phyloP scores from a whole-genome alignment of 2,888 invertebrate genomes.

The Nezara viridula region DNA sequence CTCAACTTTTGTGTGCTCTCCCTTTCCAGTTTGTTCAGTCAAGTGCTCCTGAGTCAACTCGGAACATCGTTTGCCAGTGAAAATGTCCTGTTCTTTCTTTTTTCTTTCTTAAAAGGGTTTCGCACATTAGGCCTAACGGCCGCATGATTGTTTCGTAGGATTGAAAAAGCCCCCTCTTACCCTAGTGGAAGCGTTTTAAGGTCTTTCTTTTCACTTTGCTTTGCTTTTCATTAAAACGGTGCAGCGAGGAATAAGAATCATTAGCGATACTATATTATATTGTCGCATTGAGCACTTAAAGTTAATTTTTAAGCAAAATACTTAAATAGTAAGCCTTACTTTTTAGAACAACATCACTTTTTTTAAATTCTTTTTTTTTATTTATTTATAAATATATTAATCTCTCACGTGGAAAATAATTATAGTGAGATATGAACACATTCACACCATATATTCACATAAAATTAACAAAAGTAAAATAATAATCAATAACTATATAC shows the following conservation, averaged over 20 bases:
- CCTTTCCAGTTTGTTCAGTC: neutral
- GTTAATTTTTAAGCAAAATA: too few species aligned
- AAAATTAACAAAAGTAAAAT: too few species aligned
- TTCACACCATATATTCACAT: too few species aligned
- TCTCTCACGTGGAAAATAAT: too few species aligned
- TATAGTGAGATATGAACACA: too few species aligned
- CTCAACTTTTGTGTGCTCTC: neutral
- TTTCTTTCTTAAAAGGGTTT: slow-evolving; percentile 5
- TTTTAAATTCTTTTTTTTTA: too few species aligned
- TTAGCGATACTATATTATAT: neutral
- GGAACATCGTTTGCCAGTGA: neutral
- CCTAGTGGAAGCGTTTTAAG: neutral
- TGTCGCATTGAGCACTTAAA: neutral
- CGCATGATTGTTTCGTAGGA: neutral
- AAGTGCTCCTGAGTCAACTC: slow-evolving; percentile 10
- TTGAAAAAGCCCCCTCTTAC: neutral
- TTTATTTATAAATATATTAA: too few species aligned
- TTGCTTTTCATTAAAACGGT: neutral
- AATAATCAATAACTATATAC: too few species aligned
- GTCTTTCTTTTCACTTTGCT: neutral
- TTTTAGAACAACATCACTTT: too few species aligned
- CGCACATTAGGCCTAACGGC: slow-evolving; percentile 7
- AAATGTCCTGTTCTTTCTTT: neutral
- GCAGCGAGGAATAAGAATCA: neutral
- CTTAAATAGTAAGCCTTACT: too few species aligned